Conservation (phyloP, 1,140 invertebrate genomes). For the Orussus abietinus region DNA sequence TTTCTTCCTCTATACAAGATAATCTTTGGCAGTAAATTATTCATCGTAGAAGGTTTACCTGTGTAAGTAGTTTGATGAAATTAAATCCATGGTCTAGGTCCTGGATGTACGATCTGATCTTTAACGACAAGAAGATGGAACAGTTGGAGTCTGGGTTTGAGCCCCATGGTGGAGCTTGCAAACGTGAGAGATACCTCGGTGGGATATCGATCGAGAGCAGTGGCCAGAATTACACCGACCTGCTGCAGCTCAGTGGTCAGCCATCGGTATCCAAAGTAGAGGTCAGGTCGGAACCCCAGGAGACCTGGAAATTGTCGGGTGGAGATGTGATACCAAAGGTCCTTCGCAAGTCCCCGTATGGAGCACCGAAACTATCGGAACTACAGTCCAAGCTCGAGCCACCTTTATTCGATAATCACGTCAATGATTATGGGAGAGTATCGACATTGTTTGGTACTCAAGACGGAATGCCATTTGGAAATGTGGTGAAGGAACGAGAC, state of each 20-base stretch:
- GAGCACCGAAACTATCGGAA: background rate
- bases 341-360: background rate
- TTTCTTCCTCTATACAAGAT: too few species aligned
- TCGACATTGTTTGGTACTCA: background rate
- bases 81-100: too few species aligned
- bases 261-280: constrained; percentile 1
- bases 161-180: background rate
- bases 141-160: constrained; percentile 3
- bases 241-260: too few species aligned
- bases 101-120: constrained; percentile 9
- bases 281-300: background rate
- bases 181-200: constrained; percentile 1
- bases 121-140: constrained; percentile 4
- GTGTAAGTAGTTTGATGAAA: too few species aligned
- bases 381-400: background rate
- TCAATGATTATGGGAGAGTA: constrained; percentile 3
- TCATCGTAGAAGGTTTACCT: too few species aligned
- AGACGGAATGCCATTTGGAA: background rate
- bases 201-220: background rate
- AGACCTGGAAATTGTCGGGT: constrained; percentile 1
- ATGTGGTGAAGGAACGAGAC: constrained; percentile 5
- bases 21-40: too few species aligned
- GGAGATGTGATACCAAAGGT: background rate
- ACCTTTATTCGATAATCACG: constrained; percentile 3
- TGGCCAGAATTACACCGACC: constrained; percentile 5